Base-by-base conservation (phyloP, 23 tunicate species). In the Styela plicata region DNA sequence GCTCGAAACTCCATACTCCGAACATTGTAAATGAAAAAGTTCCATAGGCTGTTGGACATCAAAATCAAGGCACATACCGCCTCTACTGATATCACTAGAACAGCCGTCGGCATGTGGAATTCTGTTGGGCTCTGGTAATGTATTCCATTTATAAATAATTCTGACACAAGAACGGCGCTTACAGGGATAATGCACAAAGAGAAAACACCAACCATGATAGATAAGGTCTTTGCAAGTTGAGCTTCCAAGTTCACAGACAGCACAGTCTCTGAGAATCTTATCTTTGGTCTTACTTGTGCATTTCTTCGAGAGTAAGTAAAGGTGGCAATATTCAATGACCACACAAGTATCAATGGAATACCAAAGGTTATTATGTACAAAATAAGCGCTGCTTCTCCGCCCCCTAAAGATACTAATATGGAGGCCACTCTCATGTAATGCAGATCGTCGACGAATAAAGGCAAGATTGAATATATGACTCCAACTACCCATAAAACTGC, bases 1-100 rank as follows among this genome's bases (percentile, higher is more conserved):
- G 81, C 81, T 33, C 81, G 25, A 34, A 89, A 89, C 16, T 89
- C 88, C 69, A 34, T 44, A 37, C 81, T 90, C 32, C 96, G 85
- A 22, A 69, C 31, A 65, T 83, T 90, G 89, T 90, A 90, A 7
- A 90, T 90, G 79, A 90, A 79, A 57, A 89, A 90, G 74, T 90
- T 90, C 86, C 96, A 90, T 22, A 90, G 83, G 34, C 96, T 90
- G 83, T 90, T 90, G 1, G 80, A 69, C 79, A 90, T 57, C 19
- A 90, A 65, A 52, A 90, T 82, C 2, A 85, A 32, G 3, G 73
- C 81, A 1, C 83, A 66, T 2, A 85, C 86, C 2, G 69, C 79
- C 28, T 85, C 84, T 2, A 85, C 35, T 27, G 88, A 75, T 22
- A 79, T 24, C 36, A 86, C 82, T 22, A 34, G 27, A 1, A 24